Evolutionary conservation across 2,797 vertebrate species (phyloP), one percentile per base, ranked within the genome.

Genomic region (Etheostoma nigrum): DNA sequence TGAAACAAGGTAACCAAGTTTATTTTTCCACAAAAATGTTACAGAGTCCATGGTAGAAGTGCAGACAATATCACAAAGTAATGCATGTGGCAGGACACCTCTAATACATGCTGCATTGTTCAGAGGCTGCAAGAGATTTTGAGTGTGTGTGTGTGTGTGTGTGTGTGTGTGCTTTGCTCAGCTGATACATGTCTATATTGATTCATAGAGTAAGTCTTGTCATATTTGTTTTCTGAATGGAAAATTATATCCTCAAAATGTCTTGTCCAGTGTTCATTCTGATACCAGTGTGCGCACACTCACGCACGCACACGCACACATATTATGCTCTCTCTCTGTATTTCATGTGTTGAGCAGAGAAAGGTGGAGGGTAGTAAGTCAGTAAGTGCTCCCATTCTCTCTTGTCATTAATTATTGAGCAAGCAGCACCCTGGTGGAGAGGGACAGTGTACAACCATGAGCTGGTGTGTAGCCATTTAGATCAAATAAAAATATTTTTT

Each of bases 351-450:
- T 82, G 71, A 82, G 61, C 49, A 75, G 65, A 78, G 72, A 63
- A 67, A 83, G 75, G 82, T 82, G 66, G 66, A 84, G 74, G 79
- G 76, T 59, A 71, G 80, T 85, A 80, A 83, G 76, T 82, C 86
- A 86, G 76, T 89, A 89, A 91, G 89, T 90, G 91, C 86, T 89
- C 72, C 52, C 80, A 69, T 81, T 83, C 78, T 84, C 79, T 84
- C 57, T 58, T 47, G 19, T 76, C 90, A 93, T 93, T 72, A 93
- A 93, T 93, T 92, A 93, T 93, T 78, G 42, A 57, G 61, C 44
- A 48, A 70, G 81, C 81, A 79, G 80, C 85, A 82, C 86, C 78
- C 55, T 57, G 72, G 55, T 67, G 60, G 64, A 79, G 65, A 60
- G 60, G 23, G 48, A 51, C 58, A 61, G 55, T 27, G 60, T 57